Evolutionary conservation across 2,888 invertebrate genomes (phyloP), one percentile per base, ranked within the genome.

Genomic region (Drosophila neonasuta): DNA sequence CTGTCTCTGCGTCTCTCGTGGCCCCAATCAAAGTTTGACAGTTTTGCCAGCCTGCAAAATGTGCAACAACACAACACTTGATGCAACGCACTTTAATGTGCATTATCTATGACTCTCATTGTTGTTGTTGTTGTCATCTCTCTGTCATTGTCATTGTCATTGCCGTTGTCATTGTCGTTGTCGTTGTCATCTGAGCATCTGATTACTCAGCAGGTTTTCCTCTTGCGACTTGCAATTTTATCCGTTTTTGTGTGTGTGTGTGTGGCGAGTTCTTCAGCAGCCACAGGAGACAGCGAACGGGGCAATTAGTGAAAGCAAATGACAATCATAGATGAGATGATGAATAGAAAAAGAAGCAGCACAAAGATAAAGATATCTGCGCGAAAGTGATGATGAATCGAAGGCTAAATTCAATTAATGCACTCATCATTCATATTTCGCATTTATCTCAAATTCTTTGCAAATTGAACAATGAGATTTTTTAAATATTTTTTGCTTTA

Each of bases 201-300:
- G 85, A 84, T 80, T 79, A 80, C 79, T 79, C 79, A 80, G 79
- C 85, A 79, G 68, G 57, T 79, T 84, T 74, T 67, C 41, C 44
- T 39, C 9, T 36, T 36, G 3, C 34, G 34, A 34, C 34, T 34
- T 39, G n/a, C 39, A 13, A 39, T n/a, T 13, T 41, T 41, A 8
- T 41, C 10, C 15, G n/a, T 41, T 51, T 46, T 29, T 29, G 13
- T 36, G 20, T 20, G 20, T 17, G 17, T 5, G 5, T n/a, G 11
- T 41, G 39, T 15, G 39, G 13, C 39, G 39, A 5, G 13, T 39
- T 39, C 39, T 39, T 8, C 39, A 41, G 39, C 13, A 41, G 15
- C 13, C 13, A 41, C 39, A 15, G 42, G 13, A 30, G 24, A 41
- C 51, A 34, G 41, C 20, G 24, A 41, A 48, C 41, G 30, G 39